Conservation (phyloP, 2,113 vertebrate genomes). For the Salvator merianae region DNA sequence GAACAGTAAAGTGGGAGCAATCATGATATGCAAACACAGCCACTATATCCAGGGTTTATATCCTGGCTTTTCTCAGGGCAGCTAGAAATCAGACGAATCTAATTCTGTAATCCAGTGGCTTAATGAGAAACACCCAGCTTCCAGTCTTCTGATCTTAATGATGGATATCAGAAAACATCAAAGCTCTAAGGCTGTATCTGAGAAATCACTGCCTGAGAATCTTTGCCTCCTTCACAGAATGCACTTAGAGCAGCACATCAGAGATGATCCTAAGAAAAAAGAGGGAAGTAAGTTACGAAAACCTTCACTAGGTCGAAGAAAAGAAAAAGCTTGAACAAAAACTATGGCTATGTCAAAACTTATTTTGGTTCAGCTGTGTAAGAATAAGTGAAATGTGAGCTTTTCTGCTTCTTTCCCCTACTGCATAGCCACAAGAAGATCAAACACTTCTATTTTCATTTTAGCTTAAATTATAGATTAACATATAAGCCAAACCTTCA, state of each 20-base stretch:
- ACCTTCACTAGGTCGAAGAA: neutral
- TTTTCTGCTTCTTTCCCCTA: neutral
- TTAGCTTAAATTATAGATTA: neutral
- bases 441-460: neutral
- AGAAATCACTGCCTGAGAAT: neutral
- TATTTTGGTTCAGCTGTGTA: neutral
- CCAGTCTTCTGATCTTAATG: neutral
- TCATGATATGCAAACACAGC: neutral
- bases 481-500: neutral
- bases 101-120: neutral
- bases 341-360: neutral
- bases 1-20: neutral
- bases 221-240: neutral
- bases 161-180: neutral
- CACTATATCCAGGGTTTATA: neutral
- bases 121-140: too few species aligned
- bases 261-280: neutral
- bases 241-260: neutral
- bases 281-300: neutral
- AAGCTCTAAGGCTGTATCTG: neutral
- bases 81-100: neutral
- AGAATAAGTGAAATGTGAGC: neutral
- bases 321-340: neutral
- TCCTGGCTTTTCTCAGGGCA: neutral
- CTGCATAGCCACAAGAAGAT: too few species aligned